Evolutionary conservation across 2,888 invertebrate genomes (phyloP), one percentile per base, ranked within the genome.

Genomic region (Drosophila subquinaria): DNA sequence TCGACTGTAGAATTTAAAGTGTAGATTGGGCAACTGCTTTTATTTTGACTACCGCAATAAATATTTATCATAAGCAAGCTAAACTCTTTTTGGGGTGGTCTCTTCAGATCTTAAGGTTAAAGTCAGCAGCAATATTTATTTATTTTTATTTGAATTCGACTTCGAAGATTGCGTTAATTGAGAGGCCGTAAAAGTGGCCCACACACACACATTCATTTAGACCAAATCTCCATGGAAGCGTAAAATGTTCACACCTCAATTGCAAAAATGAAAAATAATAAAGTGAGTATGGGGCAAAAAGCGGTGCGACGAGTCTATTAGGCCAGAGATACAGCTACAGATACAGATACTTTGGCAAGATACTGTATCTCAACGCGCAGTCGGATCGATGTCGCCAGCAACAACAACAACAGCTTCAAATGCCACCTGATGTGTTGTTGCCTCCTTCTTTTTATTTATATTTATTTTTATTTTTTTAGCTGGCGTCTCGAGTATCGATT

Each of bases 231-330:
- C 83, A 86, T 72, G 76, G 88, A 79, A 88, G 90, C 87, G 90
- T 88, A 72, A 88, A 89, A 78, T 79, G 73, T 89, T 88, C 87
- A 88, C 87, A 88, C 87, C 90, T 88, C 87, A 89, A 88, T 67
- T 88, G 87, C 88, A 48, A 38, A 47, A 59, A 15, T 35, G 6
- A 36, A 3, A 51, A 13, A 36, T 50, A 13, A 48, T n/a, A 15
- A 20, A 8, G 11, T 11, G 35, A 50, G 11, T 3, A 17, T n/a
- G 30, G 30, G 30, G 30, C 13, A 20, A 84, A 70, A 76, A 79
- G 73, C 66, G 27, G 60, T 38, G 76, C 82, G 75, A 88, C 85
- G 90, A 81, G 86, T 87, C 89, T 87, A 87, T 87, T 87, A 88
- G 68, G 61, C 62, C 53, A 61, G 63, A 51, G 59, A 20, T 66